Conservation (phyloP, 2,797 vertebrate species). For the Manis javanica region DNA sequence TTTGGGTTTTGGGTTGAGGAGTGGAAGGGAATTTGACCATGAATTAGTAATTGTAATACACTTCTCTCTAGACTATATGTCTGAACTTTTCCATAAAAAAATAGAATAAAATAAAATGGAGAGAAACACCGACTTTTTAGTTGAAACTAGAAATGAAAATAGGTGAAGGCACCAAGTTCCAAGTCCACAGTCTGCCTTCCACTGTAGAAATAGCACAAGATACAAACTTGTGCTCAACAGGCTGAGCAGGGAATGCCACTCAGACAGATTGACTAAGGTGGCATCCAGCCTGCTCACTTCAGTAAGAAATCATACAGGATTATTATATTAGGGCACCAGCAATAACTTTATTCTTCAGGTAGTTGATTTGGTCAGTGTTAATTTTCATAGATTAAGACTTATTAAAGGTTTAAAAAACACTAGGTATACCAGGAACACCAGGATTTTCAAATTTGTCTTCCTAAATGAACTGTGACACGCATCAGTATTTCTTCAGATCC, state of each 20-base stretch:
- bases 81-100: not conserved
- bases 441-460: slow-evolving; percentile 26
- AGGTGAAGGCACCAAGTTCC: not conserved
- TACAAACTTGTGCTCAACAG: not conserved
- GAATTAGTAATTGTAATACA: not conserved
- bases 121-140: slow-evolving; percentile 14
- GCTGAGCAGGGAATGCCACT: not conserved
- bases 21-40: not conserved
- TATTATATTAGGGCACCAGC: not conserved
- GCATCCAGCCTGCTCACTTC: not conserved
- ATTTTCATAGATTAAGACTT: not conserved
- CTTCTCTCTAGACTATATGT: not conserved
- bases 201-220: not conserved
- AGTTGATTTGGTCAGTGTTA: not conserved
- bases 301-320: not conserved
- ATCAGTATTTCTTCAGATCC: not conserved
- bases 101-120: not conserved
- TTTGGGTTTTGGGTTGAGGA: not conserved
- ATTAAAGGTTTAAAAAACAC: not conserved
- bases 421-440: not conserved
- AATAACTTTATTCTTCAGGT: not conserved
- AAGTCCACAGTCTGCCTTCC: not conserved
- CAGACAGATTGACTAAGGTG: not conserved
- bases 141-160: not conserved
- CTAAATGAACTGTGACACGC: slow-evolving; percentile 6